Conservation (phyloP, 2,797 vertebrate species). For the Pseudochromis fuscus region DNA sequence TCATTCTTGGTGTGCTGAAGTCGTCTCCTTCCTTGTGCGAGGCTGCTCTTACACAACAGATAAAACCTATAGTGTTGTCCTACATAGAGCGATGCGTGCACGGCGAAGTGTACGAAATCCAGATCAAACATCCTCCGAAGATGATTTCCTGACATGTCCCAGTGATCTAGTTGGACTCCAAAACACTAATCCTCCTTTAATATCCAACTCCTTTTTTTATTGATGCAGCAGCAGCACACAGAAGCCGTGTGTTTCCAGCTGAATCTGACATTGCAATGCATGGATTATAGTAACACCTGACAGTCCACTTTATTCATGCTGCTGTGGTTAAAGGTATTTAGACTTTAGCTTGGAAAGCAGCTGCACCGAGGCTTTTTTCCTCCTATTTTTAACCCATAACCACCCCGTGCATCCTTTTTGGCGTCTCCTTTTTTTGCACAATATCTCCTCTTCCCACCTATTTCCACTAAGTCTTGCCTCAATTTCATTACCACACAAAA, state of each 20-base stretch:
- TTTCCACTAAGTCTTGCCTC: constrained; percentile 43
- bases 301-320: background rate
- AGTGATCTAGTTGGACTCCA: constrained; percentile 46
- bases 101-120: constrained; percentile 11
- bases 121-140: constrained; percentile 37
- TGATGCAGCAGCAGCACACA: constrained; percentile 29
- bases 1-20: constrained; percentile 10
- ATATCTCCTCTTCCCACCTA: constrained; percentile 28
- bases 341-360: background rate
- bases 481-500: constrained; percentile 68
- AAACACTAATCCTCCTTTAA: constrained; percentile 53
- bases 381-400: constrained; percentile 15
- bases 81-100: constrained; percentile 1
- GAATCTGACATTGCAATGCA: constrained; percentile 38
- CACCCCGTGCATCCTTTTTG: constrained; percentile 4
- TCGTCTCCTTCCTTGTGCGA: background rate
- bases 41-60: constrained; percentile 30
- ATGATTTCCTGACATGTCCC: constrained; percentile 56
- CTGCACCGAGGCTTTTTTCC: background rate
- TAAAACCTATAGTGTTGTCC: constrained; percentile 25
- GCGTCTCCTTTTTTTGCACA: background rate
- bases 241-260: constrained; percentile 18
- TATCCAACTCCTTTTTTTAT: constrained; percentile 28
- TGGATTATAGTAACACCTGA: constrained; percentile 18
- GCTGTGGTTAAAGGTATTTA: constrained; percentile 13